Base-by-base conservation (phyloP, 2,797 vertebrate genomes). In the Coregonus ussuriensis region DNA sequence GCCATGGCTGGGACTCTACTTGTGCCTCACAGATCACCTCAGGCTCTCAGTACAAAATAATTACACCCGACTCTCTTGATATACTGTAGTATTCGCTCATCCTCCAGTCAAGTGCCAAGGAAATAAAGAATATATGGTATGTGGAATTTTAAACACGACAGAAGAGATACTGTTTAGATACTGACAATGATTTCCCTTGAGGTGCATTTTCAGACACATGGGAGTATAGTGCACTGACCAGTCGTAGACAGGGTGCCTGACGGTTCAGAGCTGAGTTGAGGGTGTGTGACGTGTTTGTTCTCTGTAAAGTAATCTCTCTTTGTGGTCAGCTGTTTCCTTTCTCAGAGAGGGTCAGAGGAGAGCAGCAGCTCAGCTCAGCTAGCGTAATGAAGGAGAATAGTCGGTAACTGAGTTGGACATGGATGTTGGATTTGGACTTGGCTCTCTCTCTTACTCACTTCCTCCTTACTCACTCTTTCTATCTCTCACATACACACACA, bases 291-390 rank as follows among this genome's bases (percentile, higher is more conserved):
- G 25, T 52, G 78, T 77, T 83, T 77, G 13, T 4, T 56, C 13
- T 62, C 66, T 1, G 53, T 81, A 41, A 77, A 72, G 51, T 54
- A 3, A 33, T 79, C 25, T 51, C n/a, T 74, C 54, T 3, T 65
- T 67, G 31, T 54, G 33, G 31, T 59, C 37, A 69, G 56, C 72
- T 77, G 21, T 72, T 88, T 87, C 81, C 79, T 84, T 79, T 77
- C 0, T 37, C 54, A 82, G 2, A 56, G 4, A 29, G 37, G 77
- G 65, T 78, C 69, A 77, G 7, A 71, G n/a, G 29, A 67, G 5
- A 73, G 59, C 6, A 4, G n/a, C 16, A 31, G 31, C 3, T 31
- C 18, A 13, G 74, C 14, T 68, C 15, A 47, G 41, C 41, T 47
- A 47, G 29, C 18, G 29, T n/a, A 65, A 25, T 71, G 15, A 75